Evolutionary conservation across 2,113 vertebrate genomes (phyloP).

Genomic region (Okapia johnstoni): DNA sequence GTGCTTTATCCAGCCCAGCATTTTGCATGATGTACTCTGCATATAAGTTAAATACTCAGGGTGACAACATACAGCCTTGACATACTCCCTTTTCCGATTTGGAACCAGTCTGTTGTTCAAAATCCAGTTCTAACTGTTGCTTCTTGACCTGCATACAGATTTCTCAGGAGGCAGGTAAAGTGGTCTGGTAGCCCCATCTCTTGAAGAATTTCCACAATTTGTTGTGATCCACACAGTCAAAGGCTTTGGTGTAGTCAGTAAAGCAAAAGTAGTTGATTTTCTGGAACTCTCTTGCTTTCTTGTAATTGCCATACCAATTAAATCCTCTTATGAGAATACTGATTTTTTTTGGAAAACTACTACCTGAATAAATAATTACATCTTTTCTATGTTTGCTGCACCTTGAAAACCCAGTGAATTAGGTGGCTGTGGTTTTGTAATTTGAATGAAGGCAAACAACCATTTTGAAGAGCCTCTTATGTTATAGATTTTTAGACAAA

Average conservation of each 20-base stretch:
- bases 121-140: background rate
- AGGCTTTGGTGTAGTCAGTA: background rate
- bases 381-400: background rate
- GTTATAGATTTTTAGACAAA: conserved; percentile 6
- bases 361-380: background rate
- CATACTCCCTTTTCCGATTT: background rate
- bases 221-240: background rate
- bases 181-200: background rate
- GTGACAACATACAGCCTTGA: background rate
- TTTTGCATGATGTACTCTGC: background rate
- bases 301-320: background rate
- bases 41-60: background rate
- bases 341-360: background rate
- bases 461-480: background rate
- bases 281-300: background rate
- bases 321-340: background rate
- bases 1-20: background rate
- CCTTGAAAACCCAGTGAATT: conserved; percentile 18
- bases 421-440: background rate
- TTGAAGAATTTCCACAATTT: background rate
- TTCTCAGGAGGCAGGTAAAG: background rate
- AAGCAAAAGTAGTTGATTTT: background rate
- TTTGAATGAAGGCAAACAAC: background rate
- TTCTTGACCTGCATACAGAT: background rate
- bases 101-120: background rate